Conservation (phyloP, 2,113 vertebrate genomes). For the Phoenicopterus ruber region DNA sequence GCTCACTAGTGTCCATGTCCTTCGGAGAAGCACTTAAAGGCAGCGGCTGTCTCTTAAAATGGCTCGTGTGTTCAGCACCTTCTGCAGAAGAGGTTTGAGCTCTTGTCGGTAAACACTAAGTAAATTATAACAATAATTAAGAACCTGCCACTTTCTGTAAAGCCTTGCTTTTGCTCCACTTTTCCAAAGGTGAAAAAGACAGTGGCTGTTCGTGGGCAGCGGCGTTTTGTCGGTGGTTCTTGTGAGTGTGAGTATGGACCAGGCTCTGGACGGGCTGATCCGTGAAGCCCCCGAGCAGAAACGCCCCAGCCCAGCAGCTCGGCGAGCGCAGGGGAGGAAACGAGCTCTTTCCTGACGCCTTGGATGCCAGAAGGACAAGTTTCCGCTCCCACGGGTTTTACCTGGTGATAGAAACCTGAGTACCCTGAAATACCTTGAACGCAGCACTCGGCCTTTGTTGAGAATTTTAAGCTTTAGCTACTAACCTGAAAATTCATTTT, state of each 20-base stretch:
- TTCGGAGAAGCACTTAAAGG: neutral
- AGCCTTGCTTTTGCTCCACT: neutral
- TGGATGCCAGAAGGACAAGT: neutral
- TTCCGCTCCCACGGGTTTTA: neutral
- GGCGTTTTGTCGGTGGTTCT: neutral
- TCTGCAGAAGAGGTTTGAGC: neutral
- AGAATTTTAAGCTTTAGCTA: neutral
- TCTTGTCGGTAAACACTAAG: slow-evolving; percentile 12
- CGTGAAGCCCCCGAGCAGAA: neutral
- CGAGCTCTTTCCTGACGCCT: neutral
- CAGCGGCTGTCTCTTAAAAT: neutral
- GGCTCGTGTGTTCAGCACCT: neutral
- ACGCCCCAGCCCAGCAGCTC: neutral
- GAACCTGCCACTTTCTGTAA: neutral
- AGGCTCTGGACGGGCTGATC: rapidly evolving
- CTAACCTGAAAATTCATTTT: neutral
- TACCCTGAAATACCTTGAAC: neutral
- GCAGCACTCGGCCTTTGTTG: neutral
- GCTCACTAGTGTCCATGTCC: neutral
- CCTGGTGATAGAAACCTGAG: neutral
- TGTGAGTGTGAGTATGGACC: rapidly evolving
- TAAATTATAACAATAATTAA: slow-evolving; percentile 21
- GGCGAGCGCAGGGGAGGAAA: neutral
- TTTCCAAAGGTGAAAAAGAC: neutral
- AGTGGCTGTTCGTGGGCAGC: rapidly evolving